A percentile compares a stretch with the other conserved stretches of the same genome.
Conservation (phyloP, 2,888 invertebrate species). For the Invenusta paracnida region DNA sequence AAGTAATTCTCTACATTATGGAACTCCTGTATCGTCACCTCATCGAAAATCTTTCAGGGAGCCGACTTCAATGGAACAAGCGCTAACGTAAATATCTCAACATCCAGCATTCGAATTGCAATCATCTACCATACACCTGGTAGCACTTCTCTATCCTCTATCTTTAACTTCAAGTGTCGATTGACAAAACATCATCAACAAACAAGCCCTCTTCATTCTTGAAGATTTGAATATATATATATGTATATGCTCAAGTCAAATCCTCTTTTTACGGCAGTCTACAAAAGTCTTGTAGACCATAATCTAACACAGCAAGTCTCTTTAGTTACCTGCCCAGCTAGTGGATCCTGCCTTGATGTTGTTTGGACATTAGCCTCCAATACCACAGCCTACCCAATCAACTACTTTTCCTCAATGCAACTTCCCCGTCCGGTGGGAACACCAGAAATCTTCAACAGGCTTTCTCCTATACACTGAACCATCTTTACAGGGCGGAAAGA, state of each 20-base stretch:
- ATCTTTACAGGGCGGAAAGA: no score
- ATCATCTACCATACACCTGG: not conserved
- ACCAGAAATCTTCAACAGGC: no score
- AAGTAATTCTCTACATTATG: not conserved
- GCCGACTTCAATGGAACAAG: not conserved
- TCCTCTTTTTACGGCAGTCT: not conserved
- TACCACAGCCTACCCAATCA: not conserved
- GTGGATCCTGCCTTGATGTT: not conserved
- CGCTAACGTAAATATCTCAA: not conserved
- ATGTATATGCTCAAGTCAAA: not conserved
- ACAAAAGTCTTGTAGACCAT: not conserved
- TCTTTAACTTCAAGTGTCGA: not conserved
- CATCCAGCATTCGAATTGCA: not conserved
- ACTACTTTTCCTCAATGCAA: no score
- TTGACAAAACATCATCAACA: not conserved
- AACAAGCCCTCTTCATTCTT: not conserved
- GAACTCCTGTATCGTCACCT: not conserved
- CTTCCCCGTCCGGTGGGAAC: no score
- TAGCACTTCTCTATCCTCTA: not conserved
- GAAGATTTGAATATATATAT: not conserved
- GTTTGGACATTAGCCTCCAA: not conserved
- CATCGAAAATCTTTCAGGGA: not conserved
- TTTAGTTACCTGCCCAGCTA: not conserved
- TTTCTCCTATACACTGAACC: no score
- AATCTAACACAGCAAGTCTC: not conserved